phyloP scores from a whole-genome alignment of 1,140 invertebrate genomes.

The Papilio helenus region DNA sequence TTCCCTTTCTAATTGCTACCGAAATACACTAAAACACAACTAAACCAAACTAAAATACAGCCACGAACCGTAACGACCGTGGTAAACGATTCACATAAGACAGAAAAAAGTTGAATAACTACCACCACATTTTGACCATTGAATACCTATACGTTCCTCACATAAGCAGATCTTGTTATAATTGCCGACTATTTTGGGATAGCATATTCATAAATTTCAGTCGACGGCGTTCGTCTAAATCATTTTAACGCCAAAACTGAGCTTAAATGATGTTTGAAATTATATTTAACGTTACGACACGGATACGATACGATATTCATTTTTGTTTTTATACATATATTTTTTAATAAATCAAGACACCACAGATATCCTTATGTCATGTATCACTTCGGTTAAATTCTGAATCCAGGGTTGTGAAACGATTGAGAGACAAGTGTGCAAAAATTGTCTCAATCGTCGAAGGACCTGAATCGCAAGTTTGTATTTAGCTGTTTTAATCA shows the following conservation, averaged over 20 bases:
- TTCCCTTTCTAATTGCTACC: constrained; percentile 62
- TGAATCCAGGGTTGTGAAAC: not conserved
- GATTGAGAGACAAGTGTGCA: not conserved
- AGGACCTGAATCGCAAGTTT: not conserved
- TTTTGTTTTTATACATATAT: not conserved
- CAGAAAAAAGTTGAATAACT: constrained; percentile 44
- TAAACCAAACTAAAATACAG: constrained; percentile 51
- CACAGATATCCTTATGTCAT: not conserved
- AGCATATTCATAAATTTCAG: constrained; percentile 63
- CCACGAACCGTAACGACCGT: constrained; percentile 54
- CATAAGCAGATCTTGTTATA: constrained; percentile 44
- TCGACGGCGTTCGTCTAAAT: constrained; percentile 62
- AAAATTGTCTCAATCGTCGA: not conserved
- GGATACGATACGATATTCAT: constrained; percentile 38
- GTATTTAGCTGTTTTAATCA: too few species aligned
- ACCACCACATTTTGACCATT: constrained; percentile 30
- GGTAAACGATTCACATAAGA: constrained; percentile 56
- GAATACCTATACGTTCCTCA: not conserved
- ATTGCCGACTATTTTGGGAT: constrained; percentile 59
- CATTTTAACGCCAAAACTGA: constrained; percentile 74
- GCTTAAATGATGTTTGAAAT: constrained; percentile 51
- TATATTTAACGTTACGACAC: constrained; percentile 46
- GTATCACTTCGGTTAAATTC: not conserved
- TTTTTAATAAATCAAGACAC: too few species aligned
- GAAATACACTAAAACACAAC: constrained; percentile 56